Conservation (phyloP, 2,113 vertebrate genomes). For the Ranitomeya imitator region DNA sequence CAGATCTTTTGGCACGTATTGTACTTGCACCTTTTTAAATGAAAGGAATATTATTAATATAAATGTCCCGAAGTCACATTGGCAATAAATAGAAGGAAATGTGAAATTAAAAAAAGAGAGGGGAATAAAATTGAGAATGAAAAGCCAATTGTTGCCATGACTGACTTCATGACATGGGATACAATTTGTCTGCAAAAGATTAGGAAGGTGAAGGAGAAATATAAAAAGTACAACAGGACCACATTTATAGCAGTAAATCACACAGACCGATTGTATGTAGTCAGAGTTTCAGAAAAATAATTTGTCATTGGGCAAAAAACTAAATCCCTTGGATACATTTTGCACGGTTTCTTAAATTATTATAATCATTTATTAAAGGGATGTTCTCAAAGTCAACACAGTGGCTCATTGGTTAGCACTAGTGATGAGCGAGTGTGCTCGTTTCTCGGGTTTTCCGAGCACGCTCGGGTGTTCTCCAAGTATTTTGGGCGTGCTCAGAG, state of each 20-base stretch:
- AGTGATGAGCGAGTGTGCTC: no score
- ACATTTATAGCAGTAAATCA: not conserved
- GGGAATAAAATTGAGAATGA: not conserved
- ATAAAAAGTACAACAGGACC: not conserved
- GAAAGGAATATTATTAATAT: conserved; percentile 43
- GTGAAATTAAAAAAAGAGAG: conserved; percentile 17
- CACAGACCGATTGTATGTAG: not conserved
- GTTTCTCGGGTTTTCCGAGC: no score
- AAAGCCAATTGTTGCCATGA: not conserved
- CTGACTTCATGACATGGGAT: not conserved
- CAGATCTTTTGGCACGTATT: conserved; percentile 49
- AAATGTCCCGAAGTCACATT: conserved; percentile 19
- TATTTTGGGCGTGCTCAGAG: no score
- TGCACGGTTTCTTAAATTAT: not conserved
- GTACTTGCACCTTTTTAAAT: conserved; percentile 42
- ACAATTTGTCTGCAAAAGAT: not conserved
- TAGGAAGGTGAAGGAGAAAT: not conserved
- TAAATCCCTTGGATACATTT: not conserved
- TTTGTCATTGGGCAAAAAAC: not conserved
- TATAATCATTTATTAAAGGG: not conserved
- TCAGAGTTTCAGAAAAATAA: not conserved
- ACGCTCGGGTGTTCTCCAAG: no score
- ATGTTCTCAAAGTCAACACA: no score
- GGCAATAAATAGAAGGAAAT: conserved; percentile 32
- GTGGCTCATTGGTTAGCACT: no score